Percentiles rank a stretch among this genome's conserved stretches.
Conservation (phyloP, 2,888 invertebrate species). For the Idaea dimidiata region DNA sequence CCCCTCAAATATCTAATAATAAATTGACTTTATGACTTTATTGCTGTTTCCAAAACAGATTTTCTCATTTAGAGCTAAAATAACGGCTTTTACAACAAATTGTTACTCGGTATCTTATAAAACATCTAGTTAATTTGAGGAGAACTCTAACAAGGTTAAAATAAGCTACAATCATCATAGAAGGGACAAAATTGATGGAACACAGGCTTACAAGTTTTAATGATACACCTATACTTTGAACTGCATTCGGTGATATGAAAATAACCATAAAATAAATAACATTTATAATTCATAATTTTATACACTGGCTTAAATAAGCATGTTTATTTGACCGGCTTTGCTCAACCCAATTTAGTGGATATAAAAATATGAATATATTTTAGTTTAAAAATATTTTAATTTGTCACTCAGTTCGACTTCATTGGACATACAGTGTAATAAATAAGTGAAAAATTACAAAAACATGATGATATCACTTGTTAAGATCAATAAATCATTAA, state of each 20-base stretch:
- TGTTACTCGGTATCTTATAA: neutral
- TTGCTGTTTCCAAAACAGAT: neutral
- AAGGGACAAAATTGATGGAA: constrained; percentile 37
- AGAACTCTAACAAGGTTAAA: constrained; percentile 43
- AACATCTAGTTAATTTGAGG: constrained; percentile 16
- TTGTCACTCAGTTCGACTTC: neutral
- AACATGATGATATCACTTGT: constrained; percentile 3
- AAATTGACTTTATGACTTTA: neutral
- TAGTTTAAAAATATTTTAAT: neutral
- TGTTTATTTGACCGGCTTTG: constrained; percentile 5
- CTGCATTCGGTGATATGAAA: neutral
- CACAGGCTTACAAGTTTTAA: constrained; percentile 37
- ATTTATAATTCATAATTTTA: neutral
- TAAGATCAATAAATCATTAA: constrained; percentile 14
- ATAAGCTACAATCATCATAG: constrained; percentile 37
- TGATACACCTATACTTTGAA: constrained; percentile 5
- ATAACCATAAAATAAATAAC: neutral
- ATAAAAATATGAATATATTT: neutral
- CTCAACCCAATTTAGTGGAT: neutral
- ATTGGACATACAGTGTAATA: neutral
- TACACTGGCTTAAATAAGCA: neutral
- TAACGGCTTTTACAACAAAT: neutral
- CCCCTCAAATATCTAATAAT: neutral
- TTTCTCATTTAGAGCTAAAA: neutral
- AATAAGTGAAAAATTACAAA: constrained; percentile 6